Evolutionary conservation across 1,140 invertebrate species (phyloP).

Genomic region (Calephelis virginiensis): DNA sequence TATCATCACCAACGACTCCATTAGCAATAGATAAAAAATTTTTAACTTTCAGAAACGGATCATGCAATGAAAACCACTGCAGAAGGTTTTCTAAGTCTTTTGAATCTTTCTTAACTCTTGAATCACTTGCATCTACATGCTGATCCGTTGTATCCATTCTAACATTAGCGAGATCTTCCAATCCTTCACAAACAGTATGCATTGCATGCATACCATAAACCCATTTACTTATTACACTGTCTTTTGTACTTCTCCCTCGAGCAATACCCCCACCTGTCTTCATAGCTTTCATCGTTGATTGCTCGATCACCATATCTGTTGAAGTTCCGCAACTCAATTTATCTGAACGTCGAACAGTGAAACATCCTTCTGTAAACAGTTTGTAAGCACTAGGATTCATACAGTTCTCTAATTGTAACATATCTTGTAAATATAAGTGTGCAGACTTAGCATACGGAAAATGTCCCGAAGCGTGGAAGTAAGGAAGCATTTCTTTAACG

Average conservation of each 20-base stretch:
- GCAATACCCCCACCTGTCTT: conserved; percentile 60
- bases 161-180: conserved; percentile 54
- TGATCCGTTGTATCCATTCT: conserved; percentile 54
- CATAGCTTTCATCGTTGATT: conserved; percentile 34
- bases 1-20: conserved; percentile 51
- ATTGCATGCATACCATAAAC: conserved; percentile 39
- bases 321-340: conserved; percentile 28
- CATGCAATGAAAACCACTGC: conserved; percentile 38
- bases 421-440: conserved; percentile 62
- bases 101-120: conserved; percentile 54
- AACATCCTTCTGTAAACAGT: conserved; percentile 62
- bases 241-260: conserved; percentile 48
- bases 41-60: background rate
- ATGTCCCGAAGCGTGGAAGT: conserved; percentile 56
- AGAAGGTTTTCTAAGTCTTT: conserved; percentile 48
- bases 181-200: conserved; percentile 26
- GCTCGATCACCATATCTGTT: conserved; percentile 56
- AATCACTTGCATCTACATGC: conserved; percentile 60
- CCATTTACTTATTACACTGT: conserved; percentile 60
- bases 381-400: conserved; percentile 50
- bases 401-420: conserved; percentile 41
- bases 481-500: conserved; percentile 64
- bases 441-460: conserved; percentile 50
- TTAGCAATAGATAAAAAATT: conserved; percentile 52
- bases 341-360: conserved; percentile 21